Conservation (phyloP, 2,888 invertebrate species). For the Eremobia ochroleuca region DNA sequence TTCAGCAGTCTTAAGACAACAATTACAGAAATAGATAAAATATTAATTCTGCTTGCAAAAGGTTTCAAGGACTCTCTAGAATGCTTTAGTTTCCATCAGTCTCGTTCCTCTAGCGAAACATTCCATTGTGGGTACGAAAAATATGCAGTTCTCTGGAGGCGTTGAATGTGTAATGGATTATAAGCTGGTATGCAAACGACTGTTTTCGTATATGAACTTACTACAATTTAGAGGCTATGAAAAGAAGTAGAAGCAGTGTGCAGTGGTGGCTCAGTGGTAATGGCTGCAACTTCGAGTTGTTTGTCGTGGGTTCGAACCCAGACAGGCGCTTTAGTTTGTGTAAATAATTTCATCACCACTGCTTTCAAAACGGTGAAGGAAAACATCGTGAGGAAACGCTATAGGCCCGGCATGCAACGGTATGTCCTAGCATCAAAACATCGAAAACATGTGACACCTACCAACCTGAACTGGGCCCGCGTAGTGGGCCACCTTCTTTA, state of each 20-base stretch:
- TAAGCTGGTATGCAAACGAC: constrained; percentile 39
- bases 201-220: constrained; percentile 31
- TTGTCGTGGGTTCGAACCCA: too few relatives aligned
- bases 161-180: constrained; percentile 54
- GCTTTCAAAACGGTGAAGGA: too few relatives aligned
- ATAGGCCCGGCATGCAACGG: too few relatives aligned
- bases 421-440: too few relatives aligned
- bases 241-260: not conserved
- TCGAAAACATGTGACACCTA: too few relatives aligned
- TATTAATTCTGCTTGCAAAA: not conserved
- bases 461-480: too few relatives aligned
- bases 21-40: not conserved
- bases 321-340: too few relatives aligned
- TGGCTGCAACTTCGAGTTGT: too few relatives aligned
- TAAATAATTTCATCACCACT: too few relatives aligned
- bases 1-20: not conserved
- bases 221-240: not conserved
- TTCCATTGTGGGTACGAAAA: constrained; percentile 40
- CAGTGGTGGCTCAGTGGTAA: too few relatives aligned
- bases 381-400: too few relatives aligned
- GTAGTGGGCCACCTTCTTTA: too few relatives aligned
- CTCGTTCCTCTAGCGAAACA: constrained; percentile 7
- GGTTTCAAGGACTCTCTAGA: not conserved
- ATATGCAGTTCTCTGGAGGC: constrained; percentile 49
- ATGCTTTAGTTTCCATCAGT: constrained; percentile 27